Base-by-base conservation (phyloP, 2,113 vertebrate species). In the Petromus typicus region DNA sequence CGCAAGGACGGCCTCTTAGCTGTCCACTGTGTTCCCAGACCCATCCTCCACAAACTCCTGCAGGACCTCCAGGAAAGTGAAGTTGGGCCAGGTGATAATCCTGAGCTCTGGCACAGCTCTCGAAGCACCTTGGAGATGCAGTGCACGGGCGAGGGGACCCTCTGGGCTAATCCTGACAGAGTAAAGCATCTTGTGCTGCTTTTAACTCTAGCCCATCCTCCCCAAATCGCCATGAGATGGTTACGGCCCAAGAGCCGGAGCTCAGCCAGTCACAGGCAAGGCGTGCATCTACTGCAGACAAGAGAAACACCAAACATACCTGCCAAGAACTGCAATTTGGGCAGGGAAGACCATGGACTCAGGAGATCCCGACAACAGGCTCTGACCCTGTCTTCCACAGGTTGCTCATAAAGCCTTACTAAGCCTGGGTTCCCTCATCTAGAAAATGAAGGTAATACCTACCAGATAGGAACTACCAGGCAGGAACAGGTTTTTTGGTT, bases 101-200 rank as follows among this genome's bases (percentile, higher is more conserved):
- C 40, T 22, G n/a, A 91, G 69, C n/a, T 64, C 34, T 85, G 54
- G 37, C 40, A 37, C 51, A 59, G 86, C 57, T 56, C 78, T 54
- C n/a, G 7, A 30, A 97, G 93, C 97, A 98, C 98, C 30, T 95
- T 96, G 61, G 86, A 94, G 96, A 45, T 79, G 87, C 34, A 7
- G 27, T 13, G 25, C 18, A 63, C 14, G 17, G 25, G 7, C 23
- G 32, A 76, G 56, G 43, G 34, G 8, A 83, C 14, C 88, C 63
- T 89, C 17, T 59, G 27, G 66, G 51, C 7, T 54, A 71, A 57
- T 69, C 61, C 45, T 11, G 81, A 87, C 4, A 86, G 10, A 82
- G 64, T 61, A 12, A 73, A 43, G 9, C 1, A 3, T n/a, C 75
- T 56, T 22, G 1, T 37, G 20, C 78, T 43, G n/a, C 61, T 89